Evolutionary conservation across 2,797 vertebrate species (phyloP), one percentile per base, ranked within the genome.

Genomic region (Oryzias sinensis): DNA sequence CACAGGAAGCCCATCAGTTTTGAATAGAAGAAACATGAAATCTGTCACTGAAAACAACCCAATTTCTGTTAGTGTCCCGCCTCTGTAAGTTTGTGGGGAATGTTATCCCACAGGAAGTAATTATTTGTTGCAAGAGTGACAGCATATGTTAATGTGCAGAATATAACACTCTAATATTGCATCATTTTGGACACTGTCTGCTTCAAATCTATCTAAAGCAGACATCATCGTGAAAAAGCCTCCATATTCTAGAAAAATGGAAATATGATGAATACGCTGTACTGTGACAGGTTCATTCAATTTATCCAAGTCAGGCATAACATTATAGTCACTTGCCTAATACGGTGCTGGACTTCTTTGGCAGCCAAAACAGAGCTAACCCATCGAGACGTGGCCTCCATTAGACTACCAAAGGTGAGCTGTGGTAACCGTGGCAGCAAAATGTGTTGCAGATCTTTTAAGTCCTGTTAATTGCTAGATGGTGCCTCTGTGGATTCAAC

Each of bases 1-100:
- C 16, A 13, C 68, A 73, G 63, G 68, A 83, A 77, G 57, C 73
- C 61, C 43, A 71, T 81, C 68, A 51, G 73, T 74, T 65, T 72
- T 72, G 40, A n/a, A 43, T 4, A 22, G 68, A 22, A 18, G 52
- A 59, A 37, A 64, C 44, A 59, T 58, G 27, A 65, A 62, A 50
- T 1, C 47, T 66, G 43, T 61, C 37, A 54, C 18, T 47, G 15
- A 48, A 18, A 55, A 13, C 44, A 13, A 37, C 33, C 17, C 22
- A 17, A 17, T 64, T 67, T 73, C 56, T 16, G 58, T 43, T 46
- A 56, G 33, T 50, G 14, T 46, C 53, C 16, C 33, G 40, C 56
- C 9, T 24, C 40, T 18, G 29, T 62, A 15, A 29, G 22, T 49
- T 54, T 14, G 37, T 56, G 53, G 44, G 49, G 61, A 59, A 56